phyloP scores from a whole-genome alignment of 2,113 vertebrate species.

The Myocastor coypus region DNA sequence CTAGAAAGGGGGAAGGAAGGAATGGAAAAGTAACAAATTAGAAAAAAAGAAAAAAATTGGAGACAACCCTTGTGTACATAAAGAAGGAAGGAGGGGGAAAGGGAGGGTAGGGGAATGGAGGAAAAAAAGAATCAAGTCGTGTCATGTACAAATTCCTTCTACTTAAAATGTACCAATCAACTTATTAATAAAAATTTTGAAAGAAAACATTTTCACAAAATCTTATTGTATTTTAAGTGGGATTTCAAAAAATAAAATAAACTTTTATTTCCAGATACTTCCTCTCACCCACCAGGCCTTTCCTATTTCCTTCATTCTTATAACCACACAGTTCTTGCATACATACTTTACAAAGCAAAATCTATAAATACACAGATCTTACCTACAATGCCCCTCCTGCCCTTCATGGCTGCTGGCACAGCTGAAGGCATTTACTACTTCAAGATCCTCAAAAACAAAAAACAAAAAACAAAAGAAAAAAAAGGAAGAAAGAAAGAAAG shows the following conservation, averaged over 20 bases:
- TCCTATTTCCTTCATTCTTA: neutral
- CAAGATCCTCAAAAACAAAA: constrained; percentile 24
- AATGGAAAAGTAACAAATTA: neutral
- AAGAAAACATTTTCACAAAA: neutral
- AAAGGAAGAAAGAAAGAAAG: too few species aligned
- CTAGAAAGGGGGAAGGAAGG: neutral
- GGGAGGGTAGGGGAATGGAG: neutral
- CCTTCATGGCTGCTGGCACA: constrained; percentile 14
- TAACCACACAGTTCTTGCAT: neutral
- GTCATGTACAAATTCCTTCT: neutral
- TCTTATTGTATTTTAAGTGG: neutral
- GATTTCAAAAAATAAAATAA: neutral
- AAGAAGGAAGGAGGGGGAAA: neutral
- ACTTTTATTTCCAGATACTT: neutral
- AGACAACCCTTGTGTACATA: neutral
- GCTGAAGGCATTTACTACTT: neutral
- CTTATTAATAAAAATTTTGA: neutral
- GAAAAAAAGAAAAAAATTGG: neutral
- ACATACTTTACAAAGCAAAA: neutral
- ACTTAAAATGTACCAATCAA: neutral
- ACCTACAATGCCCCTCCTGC: neutral
- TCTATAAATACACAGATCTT: neutral
- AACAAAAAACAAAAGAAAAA: too few species aligned
- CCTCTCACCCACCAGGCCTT: neutral
- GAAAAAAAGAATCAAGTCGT: neutral